Evolutionary conservation across 2,797 vertebrate genomes (phyloP).

Genomic region (Enteromius afrohamiltoni): DNA sequence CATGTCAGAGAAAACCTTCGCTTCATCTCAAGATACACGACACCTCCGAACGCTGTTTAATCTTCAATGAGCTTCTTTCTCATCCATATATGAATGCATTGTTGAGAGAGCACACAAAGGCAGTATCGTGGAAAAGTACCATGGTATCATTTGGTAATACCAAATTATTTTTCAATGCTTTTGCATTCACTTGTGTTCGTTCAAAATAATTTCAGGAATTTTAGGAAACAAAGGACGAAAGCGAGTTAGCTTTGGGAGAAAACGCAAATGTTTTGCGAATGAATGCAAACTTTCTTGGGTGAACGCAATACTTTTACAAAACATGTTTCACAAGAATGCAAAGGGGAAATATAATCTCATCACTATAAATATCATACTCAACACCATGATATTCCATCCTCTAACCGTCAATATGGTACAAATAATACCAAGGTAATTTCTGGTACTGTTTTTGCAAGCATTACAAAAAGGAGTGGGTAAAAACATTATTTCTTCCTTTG

Average conservation of each 20-base stretch:
- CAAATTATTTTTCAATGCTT: neutral
- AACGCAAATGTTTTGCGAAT: neutral
- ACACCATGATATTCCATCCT: neutral
- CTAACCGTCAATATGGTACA: neutral
- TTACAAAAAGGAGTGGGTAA: slow-evolving; percentile 9
- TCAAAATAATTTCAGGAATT: neutral
- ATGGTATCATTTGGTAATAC: neutral
- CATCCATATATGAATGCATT: neutral
- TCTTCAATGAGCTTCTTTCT: neutral
- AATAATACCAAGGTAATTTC: neutral
- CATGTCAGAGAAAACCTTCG: neutral
- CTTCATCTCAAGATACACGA: neutral
- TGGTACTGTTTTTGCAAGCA: neutral
- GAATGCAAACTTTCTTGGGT: neutral
- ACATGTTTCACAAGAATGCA: neutral
- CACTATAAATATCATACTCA: neutral
- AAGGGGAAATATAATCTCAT: neutral
- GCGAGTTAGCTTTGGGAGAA: neutral
- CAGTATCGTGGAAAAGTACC: neutral
- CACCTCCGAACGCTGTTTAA: neutral
- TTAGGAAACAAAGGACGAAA: too few species aligned
- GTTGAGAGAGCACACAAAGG: neutral
- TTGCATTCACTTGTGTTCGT: neutral
- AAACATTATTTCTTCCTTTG: slow-evolving; percentile 17
- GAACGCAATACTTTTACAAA: too few species aligned